Conservation (phyloP, 2,888 invertebrate species). For the Sturmia bella region DNA sequence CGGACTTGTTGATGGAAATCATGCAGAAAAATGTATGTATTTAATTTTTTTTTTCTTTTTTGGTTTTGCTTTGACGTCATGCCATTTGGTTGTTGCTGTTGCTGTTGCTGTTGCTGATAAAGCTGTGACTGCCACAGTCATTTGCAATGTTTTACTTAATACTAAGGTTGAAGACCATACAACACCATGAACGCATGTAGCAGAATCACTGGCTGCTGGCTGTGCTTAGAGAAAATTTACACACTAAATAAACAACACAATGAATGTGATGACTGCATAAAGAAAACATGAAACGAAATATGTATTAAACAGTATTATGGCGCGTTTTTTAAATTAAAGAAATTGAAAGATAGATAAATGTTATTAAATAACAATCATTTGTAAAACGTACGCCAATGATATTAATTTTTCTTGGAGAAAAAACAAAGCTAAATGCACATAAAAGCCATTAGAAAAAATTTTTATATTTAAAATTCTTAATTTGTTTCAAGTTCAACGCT, state of each 20-base stretch:
- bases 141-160: constrained; percentile 16
- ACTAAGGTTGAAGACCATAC: constrained; percentile 3
- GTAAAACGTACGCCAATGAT: constrained; percentile 34
- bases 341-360: constrained; percentile 13
- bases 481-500: too few relatives aligned
- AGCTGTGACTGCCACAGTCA: constrained; percentile 1
- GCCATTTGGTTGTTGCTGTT: constrained; percentile 4
- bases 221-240: constrained; percentile 24
- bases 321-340: constrained; percentile 49
- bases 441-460: too few relatives aligned
- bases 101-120: background rate
- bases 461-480: too few relatives aligned
- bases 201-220: background rate
- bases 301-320: constrained; percentile 3
- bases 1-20: constrained; percentile 36
- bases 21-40: constrained; percentile 42
- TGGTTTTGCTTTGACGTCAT: constrained; percentile 11
- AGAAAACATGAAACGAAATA: constrained; percentile 13
- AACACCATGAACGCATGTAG: background rate
- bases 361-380: constrained; percentile 51
- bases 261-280: constrained; percentile 4
- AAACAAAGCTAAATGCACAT: background rate
- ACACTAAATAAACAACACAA: constrained; percentile 11
- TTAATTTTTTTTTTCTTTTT: background rate
- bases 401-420: background rate